Conservation (phyloP, 2,113 vertebrate species). For the Microcebus ravelobensis region DNA sequence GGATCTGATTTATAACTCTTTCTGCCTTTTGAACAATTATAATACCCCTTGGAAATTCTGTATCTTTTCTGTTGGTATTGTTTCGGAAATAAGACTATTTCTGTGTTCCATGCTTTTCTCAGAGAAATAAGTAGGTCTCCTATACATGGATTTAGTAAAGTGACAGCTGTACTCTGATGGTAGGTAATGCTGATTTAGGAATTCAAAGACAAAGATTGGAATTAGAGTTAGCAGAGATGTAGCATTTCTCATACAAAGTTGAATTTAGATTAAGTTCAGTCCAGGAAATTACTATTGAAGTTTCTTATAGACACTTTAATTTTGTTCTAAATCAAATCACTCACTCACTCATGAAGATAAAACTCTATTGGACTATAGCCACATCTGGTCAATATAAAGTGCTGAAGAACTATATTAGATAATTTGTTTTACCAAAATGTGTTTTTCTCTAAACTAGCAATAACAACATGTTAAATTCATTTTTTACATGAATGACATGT, state of each 20-base stretch:
- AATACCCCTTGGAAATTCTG: neutral
- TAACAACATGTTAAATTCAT: neutral
- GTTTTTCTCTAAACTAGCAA: neutral
- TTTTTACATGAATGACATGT: neutral
- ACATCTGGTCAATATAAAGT: neutral
- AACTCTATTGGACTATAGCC: neutral
- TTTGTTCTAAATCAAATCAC: constrained; percentile 28
- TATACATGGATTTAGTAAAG: neutral
- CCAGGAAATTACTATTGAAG: constrained; percentile 26
- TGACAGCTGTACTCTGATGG: neutral
- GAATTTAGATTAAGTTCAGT: constrained; percentile 45
- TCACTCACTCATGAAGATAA: neutral
- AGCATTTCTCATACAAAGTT: neutral
- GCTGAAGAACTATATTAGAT: neutral
- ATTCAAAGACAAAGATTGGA: constrained; percentile 17
- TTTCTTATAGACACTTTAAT: constrained; percentile 29
- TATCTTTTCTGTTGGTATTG: neutral
- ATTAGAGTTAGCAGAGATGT: constrained; percentile 22
- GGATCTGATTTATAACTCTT: neutral
- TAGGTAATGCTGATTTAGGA: neutral
- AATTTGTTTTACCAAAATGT: neutral
- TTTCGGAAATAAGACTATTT: constrained; percentile 30
- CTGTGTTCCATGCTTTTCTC: neutral
- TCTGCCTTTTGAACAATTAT: neutral
- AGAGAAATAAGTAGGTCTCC: constrained; percentile 18